These are phyloP conservation scores for Norana najaformis DNA, from an alignment of 2,888 invertebrate species.

Conservation along the genomic window DNA sequence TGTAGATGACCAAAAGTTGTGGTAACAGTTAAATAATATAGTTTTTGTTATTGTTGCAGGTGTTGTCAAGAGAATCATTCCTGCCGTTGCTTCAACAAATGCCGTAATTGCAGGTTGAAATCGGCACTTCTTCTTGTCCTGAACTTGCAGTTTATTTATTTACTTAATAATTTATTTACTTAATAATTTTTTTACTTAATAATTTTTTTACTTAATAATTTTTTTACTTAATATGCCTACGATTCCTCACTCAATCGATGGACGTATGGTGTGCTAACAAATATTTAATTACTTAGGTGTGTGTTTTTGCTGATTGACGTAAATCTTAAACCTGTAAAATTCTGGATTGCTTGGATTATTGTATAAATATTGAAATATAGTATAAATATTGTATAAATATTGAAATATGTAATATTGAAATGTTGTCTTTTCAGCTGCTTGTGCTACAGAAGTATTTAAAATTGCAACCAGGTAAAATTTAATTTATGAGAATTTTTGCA, in stretches of 20 bases:
- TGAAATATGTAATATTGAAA: neutral
- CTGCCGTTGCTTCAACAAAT: constrained; percentile 98
- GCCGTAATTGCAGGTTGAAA: constrained; percentile 83
- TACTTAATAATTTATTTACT: too few relatives aligned
- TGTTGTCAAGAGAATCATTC: constrained; percentile 97
- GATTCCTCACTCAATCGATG: too few relatives aligned
- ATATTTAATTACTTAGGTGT: too few relatives aligned
- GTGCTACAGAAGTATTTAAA: constrained; percentile 95
- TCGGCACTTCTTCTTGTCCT: neutral
- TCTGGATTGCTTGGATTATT: neutral
- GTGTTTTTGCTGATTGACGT: too few relatives aligned
- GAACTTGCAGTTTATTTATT: too few relatives aligned
- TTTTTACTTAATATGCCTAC: too few relatives aligned
- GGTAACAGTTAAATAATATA: neutral
- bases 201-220: too few relatives aligned
- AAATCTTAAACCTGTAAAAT: too few relatives aligned
- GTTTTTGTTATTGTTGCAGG: constrained; percentile 65
- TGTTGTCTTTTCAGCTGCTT: constrained; percentile 70
- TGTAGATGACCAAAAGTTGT: neutral
- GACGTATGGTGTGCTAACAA: too few relatives aligned
- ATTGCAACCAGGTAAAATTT: constrained; percentile 74
- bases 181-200: too few relatives aligned
- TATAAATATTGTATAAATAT: constrained; percentile 18
- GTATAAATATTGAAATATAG: neutral
- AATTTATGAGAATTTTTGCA: neutral